These are phyloP conservation scores for Mystacornis crossleyi DNA, from an alignment of 2,113 vertebrate genomes.

Conservation along the genomic window DNA sequence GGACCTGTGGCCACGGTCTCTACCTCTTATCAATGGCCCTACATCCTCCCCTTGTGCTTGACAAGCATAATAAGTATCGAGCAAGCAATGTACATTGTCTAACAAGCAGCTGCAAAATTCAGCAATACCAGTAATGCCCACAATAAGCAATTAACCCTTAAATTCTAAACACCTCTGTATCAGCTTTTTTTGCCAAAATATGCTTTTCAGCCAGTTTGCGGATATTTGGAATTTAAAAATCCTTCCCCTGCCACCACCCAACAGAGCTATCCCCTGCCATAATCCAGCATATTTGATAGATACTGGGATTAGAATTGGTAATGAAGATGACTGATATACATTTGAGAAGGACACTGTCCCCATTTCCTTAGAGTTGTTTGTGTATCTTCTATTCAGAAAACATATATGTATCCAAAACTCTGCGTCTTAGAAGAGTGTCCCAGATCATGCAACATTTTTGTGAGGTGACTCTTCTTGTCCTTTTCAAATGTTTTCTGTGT, in stretches of 20 bases:
- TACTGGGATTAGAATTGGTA: neutral
- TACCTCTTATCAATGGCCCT: too few species aligned
- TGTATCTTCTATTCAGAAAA: neutral
- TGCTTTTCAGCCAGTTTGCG: neutral
- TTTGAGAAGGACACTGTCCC: neutral
- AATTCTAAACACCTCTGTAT: too few species aligned
- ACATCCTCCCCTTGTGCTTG: too few species aligned
- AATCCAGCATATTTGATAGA: neutral
- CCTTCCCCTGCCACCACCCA: accelerated
- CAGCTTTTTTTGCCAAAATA: neutral
- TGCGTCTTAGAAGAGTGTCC: neutral
- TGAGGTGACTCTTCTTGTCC: neutral
- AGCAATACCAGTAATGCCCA: too few species aligned
- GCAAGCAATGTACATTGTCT: too few species aligned
- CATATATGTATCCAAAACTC: neutral
- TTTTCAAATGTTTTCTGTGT: neutral
- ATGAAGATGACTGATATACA: neutral
- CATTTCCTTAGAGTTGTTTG: neutral
- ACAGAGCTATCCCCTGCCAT: accelerated
- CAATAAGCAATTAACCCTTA: too few species aligned
- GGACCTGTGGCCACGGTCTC: too few species aligned
- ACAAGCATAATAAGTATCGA: too few species aligned
- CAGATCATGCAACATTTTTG: neutral
- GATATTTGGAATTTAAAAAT: neutral
- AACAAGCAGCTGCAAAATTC: too few species aligned